Evolutionary conservation across 2,888 invertebrate genomes (phyloP), one percentile per base, ranked within the genome.

Genomic region (Drosophila sordidapex): DNA sequence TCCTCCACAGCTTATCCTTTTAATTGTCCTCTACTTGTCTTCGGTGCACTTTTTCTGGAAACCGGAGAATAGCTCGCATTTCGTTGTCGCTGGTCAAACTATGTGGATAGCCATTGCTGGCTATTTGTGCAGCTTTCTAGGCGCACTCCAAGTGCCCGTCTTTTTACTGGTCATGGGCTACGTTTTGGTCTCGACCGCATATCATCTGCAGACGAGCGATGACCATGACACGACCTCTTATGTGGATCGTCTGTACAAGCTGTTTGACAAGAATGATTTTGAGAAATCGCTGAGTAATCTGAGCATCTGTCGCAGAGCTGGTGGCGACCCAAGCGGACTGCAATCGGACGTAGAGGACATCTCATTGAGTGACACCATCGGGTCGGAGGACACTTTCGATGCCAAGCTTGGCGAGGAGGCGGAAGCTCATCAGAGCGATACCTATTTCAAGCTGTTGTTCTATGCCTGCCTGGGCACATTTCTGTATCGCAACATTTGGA

Each of bases 401-500:
- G 78, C 56, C 5, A 62, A 83, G 54, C 76, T 68, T 2, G 56
- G 62, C 2, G 59, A 57, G 1, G 92, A 93, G 35, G 93, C 40
- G 0, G 69, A 94, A 63, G 91, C 91, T 43, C 93, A 93, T 68
- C 94, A 95, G 70, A 96, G 96, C 76, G 95, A 95, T 21, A 94
- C 95, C 48, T 97, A 96, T 89, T 95, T 97, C 87, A 97, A 96
- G 87, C 94, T 95, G 6, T 93, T 98, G 15, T 94, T 98, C 80
- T 98, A 97, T 94, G 96, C 96, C 3, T 97, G 98, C 84, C 93
- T 96, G 10, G 95, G 96, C 61, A 97, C 98, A 94, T 94, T 98
- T 36, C 94, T 98, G 21, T 98, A 98, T 96, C 96, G 97, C 85
- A 96, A 98, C 89, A 95, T 96, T 60, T 97, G 98, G 96, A 93